Conservation (phyloP, 2,113 vertebrate genomes). For the Microcebus tavaratra region DNA sequence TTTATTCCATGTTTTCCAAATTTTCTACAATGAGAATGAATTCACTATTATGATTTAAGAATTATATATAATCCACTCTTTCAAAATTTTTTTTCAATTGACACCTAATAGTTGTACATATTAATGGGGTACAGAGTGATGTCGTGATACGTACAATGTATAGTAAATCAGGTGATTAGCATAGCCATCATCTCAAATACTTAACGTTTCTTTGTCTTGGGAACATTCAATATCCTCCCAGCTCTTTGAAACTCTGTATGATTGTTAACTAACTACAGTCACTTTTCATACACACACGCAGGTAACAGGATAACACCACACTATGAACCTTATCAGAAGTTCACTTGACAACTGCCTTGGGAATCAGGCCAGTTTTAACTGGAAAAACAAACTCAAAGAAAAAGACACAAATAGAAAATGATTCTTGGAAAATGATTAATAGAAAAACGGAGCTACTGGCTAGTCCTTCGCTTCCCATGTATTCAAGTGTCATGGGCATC, state of each 20-base stretch:
- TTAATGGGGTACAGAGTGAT: not conserved
- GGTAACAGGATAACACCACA: no score
- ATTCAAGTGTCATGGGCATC: accelerated
- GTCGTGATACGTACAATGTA: not conserved
- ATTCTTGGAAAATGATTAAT: no score
- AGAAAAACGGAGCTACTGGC: accelerated
- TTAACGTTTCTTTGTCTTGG: not conserved
- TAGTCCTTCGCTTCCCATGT: accelerated
- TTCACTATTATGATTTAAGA: not conserved
- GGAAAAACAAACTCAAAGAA: not conserved
- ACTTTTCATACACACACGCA: not conserved
- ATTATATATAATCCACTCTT: not conserved
- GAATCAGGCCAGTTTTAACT: not conserved
- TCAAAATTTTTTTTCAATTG: not conserved
- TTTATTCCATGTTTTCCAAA: not conserved
- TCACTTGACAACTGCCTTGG: not conserved
- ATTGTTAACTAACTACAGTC: not conserved
- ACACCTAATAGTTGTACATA: not conserved
- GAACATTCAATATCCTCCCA: not conserved
- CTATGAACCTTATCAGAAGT: not conserved
- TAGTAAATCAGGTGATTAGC: not conserved
- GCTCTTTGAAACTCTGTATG: not conserved
- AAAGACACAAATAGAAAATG: not conserved
- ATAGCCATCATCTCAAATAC: not conserved
- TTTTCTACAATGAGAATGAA: not conserved